Base-by-base conservation (phyloP, 2,888 invertebrate genomes). In the Ectemnius cavifrons region DNA sequence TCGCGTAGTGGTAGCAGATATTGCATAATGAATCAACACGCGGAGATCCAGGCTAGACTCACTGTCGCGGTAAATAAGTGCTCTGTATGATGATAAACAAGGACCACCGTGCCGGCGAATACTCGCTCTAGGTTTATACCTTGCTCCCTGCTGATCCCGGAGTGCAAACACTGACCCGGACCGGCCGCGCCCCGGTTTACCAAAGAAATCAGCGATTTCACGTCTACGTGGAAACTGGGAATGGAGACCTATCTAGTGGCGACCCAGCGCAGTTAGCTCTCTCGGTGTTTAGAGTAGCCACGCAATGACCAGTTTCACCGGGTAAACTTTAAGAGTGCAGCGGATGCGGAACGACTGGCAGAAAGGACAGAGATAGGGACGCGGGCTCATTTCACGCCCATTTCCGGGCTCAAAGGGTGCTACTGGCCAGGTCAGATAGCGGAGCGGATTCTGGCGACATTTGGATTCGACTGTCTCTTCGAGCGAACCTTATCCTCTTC, bases 301-400 rank as follows among this genome's bases (percentile, higher is more conserved):
- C 79, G 78, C 77, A 67, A 23, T 23, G 23, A 23, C 68, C 59
- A 73, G 71, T 65, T 76, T 27, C 59, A 46, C 52, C 37, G 37
- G 37, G 37, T 37, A 37, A 11, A 37, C 64, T 66, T 52, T 52
- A 14, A 52, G 52, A 16, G n/a, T 52, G n/a, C 58, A 20, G 70
- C 74, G 75, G 77, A 83, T 77, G 80, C 67, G 68, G 71, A 67
- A 61, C 75, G 71, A 67, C 66, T 77, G 77, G 63, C 71, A 63
- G 72, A 78, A 72, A 61, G 79, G 67, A 75, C 75, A 71, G 83
- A 85, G 84, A 87, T 87, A 87, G 82, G 79, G 65, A 79, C 75
- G 78, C 70, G 77, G 77, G 77, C 84, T 86, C 82, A 80, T 85
- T 83, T 85, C 81, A 86, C 87, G 85, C 86, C 87, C 84, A 87